These are phyloP conservation scores for Acanthurus leucopareius DNA, from an alignment of 2,797 vertebrate species.

Conservation along the genomic window DNA sequence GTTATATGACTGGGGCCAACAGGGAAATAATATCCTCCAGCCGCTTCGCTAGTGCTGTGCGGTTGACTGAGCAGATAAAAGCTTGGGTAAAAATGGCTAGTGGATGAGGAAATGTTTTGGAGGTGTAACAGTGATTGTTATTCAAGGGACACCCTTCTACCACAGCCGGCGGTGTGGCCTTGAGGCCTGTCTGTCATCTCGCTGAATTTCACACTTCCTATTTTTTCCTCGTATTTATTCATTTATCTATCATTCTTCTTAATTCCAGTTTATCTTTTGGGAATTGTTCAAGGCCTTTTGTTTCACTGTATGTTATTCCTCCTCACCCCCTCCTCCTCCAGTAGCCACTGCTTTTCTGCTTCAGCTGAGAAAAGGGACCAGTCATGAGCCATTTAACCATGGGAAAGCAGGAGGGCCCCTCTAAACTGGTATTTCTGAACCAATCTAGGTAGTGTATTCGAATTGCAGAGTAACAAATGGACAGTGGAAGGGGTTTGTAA, in stretches of 20 bases:
- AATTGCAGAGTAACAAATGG: constrained; percentile 97
- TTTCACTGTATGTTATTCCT: constrained; percentile 69
- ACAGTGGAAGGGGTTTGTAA: constrained; percentile 99
- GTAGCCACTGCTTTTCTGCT: constrained; percentile 71
- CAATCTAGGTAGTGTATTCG: constrained; percentile 91
- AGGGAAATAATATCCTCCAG: constrained; percentile 91
- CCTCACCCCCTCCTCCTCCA: constrained; percentile 33
- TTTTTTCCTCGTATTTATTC: constrained; percentile 79
- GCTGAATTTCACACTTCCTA: constrained; percentile 80
- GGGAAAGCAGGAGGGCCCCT: constrained; percentile 85
- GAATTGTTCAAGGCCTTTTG: constrained; percentile 84
- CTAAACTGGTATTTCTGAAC: constrained; percentile 92
- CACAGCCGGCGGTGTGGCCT: constrained; percentile 80
- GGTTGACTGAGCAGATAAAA: constrained; percentile 90
- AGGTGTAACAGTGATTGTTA: constrained; percentile 89
- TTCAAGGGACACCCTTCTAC: constrained; percentile 86
- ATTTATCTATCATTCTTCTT: constrained; percentile 82
- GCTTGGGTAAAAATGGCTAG: constrained; percentile 85
- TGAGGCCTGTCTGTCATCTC: constrained; percentile 85
- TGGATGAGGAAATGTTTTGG: constrained; percentile 89
- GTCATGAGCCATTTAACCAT: constrained; percentile 91
- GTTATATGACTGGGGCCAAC: constrained; percentile 88
- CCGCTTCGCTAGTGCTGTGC: constrained; percentile 83
- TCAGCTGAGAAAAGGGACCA: constrained; percentile 83
- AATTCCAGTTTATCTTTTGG: constrained; percentile 84